Evolutionary conservation across 23 tunicate genomes (phyloP), one percentile per base, ranked within the genome.

Genomic region (Halocynthia roretzi): DNA sequence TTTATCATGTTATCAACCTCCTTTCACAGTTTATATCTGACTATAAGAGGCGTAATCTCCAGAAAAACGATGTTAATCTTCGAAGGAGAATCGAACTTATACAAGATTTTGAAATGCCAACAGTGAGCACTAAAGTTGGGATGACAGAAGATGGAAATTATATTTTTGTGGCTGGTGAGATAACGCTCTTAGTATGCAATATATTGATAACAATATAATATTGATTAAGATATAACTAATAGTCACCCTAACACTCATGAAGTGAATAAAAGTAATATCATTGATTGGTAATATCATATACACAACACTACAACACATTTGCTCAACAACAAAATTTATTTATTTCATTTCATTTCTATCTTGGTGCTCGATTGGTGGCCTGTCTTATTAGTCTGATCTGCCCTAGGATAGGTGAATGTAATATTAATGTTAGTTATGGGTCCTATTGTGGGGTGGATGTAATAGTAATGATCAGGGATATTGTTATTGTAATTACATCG

Each of bases 21-120:
- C 54, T 63, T 54, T 61, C 51, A 11, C 64, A 85, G 85, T 89
- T 89, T 67, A 62, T 89, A 8, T 77, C 82, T 69, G 88, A 89
- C 15, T 69, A 75, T 51, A 89, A 84, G 62, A 84, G 71, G 62
- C 78, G 90, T 19, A 69, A 84, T 11, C 68, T 91, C 5, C 61
- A 77, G 48, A 93, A 93, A 66, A 87, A 80, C 60, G 94, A 93
- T 87, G 94, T 80, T 7, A 70, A 69, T 8, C 77, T 87, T 11
- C 82, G 95, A 52, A 74, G 93, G 82, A 64, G 99, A 71, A 94
- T 94, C 60, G 99, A 94, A 78, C 86, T 94, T 18, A 94, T 94
- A 8, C 99, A 94, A 68, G 99, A 88, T 72, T 94, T 94, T 72
- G 80, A 54, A 70, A 94, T 94, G 99, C 99, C 99, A 52, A 94